These are phyloP conservation scores for Synergus japonicus DNA, from an alignment of 2,888 invertebrate species.

Conservation along the genomic window DNA sequence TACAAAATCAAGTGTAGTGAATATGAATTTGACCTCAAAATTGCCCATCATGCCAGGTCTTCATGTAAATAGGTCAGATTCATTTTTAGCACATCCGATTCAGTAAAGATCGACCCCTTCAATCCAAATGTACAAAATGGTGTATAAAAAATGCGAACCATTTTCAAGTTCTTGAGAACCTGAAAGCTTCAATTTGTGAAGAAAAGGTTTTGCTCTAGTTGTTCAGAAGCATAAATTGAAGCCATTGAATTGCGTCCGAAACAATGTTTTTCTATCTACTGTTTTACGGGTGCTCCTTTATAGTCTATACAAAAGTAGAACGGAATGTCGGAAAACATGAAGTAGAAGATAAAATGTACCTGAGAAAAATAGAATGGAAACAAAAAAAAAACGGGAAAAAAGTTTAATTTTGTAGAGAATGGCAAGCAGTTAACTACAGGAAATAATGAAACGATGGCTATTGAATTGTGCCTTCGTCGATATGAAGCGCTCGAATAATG, in stretches of 20 bases:
- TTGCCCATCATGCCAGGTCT: no score
- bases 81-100: no score
- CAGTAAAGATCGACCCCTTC: no score
- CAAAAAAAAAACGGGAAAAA: background rate
- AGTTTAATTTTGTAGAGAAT: conserved; percentile 1
- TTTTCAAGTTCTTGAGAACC: no score
- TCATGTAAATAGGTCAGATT: no score
- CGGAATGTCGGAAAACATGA: background rate
- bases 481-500: conserved; percentile 51
- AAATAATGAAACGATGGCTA: conserved; percentile 58
- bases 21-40: no score
- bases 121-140: no score
- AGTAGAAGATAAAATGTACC: conserved; percentile 1
- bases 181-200: background rate
- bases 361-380: conserved; percentile 14
- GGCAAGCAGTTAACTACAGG: conserved; percentile 59
- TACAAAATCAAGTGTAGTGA: no score
- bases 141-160: no score
- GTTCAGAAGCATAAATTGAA: background rate
- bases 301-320: background rate
- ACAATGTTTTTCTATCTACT: background rate
- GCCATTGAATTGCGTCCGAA: background rate
- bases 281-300: background rate
- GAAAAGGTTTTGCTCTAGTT: background rate
- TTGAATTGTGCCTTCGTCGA: conserved; percentile 52